Evolutionary conservation across 2,113 vertebrate genomes (phyloP).

Genomic region (Psophia crepitans): DNA sequence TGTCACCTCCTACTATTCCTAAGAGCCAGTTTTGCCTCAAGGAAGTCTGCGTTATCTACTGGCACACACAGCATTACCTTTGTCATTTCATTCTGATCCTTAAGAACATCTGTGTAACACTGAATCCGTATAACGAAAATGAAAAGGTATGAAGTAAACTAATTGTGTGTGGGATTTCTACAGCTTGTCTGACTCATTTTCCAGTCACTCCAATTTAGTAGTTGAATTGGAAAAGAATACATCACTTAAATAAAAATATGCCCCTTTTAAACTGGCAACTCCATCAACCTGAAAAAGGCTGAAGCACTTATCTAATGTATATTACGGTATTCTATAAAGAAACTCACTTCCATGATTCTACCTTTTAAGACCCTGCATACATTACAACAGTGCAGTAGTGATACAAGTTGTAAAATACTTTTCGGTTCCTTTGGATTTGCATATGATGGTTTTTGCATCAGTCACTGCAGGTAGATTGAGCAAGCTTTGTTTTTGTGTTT

Average conservation of each 20-base stretch:
- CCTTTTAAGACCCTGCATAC: slow-evolving; percentile 76
- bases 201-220: slow-evolving; percentile 40
- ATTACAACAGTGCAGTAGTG: slow-evolving; percentile 84
- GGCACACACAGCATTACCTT: slow-evolving; percentile 38
- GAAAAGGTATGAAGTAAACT: slow-evolving; percentile 27
- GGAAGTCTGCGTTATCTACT: slow-evolving; percentile 31
- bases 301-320: slow-evolving; percentile 55
- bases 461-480: slow-evolving; percentile 92
- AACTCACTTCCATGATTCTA: slow-evolving; percentile 61
- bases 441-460: slow-evolving; percentile 91
- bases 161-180: slow-evolving; percentile 13
- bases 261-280: slow-evolving; percentile 65
- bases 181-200: slow-evolving; percentile 16
- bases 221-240: slow-evolving; percentile 46
- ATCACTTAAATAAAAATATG: slow-evolving; percentile 55
- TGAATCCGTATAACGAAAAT: slow-evolving; percentile 13
- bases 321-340: slow-evolving; percentile 58
- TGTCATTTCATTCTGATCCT: slow-evolving; percentile 20
- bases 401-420: slow-evolving; percentile 85
- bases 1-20: slow-evolving; percentile 22
- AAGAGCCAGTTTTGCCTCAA: slow-evolving; percentile 40
- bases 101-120: slow-evolving; percentile 44
- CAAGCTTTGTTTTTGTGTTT: slow-evolving; percentile 86
- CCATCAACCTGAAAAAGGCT: slow-evolving; percentile 62
- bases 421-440: slow-evolving; percentile 89